Base-by-base conservation (phyloP, 2,113 vertebrate species). In the Poicephalus meyeri region DNA sequence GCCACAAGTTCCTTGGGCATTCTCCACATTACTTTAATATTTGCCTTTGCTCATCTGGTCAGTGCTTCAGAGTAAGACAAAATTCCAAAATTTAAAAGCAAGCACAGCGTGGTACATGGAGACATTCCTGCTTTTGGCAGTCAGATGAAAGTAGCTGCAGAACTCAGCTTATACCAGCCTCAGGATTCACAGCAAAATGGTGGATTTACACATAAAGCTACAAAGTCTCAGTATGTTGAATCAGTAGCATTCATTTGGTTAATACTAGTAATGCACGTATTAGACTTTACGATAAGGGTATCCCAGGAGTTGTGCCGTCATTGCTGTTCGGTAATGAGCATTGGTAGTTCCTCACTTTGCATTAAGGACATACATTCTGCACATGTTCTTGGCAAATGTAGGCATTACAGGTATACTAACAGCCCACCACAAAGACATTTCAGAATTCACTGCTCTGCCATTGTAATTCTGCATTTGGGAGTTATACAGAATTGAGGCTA, bases 251-350 rank as follows among this genome's bases (percentile, higher is more conserved):
- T 91, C 10, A 33, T 56, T 61, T 26, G 80, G 31, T 69, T 73
- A 37, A 7, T 26, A 42, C 14, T 35, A 50, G 39, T 16, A 3
- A 23, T 6, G 28, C 29, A 24, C 2, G 6, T 9, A 53, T 28
- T 1, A 58, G 13, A 55, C 33, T 18, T 31, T 8, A 39, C 2
- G 21, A 3, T 16, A 46, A 24, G 69, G 47, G 46, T 21, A 52
- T 25, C 44, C 11, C 31, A 78, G 65, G 24, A 37, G 16, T 21
- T 21, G 28, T 31, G 44, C 44, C 16, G 19, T 46, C 0, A 0
- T 16, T 42, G 42, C 11, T 60, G 8, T 16, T 86, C 56, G 31
- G 52, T 20, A 49, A 26, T 18, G 20, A 85, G 55, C 3, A 3
- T 1, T 24, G 35, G 37, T 53, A 8, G 39, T 26, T 86, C 47